Percentiles rank a stretch among this genome's conserved stretches.
These are phyloP conservation scores for Pheosia tremula DNA, from an alignment of 2,888 invertebrate genomes.

Conservation along the genomic window DNA sequence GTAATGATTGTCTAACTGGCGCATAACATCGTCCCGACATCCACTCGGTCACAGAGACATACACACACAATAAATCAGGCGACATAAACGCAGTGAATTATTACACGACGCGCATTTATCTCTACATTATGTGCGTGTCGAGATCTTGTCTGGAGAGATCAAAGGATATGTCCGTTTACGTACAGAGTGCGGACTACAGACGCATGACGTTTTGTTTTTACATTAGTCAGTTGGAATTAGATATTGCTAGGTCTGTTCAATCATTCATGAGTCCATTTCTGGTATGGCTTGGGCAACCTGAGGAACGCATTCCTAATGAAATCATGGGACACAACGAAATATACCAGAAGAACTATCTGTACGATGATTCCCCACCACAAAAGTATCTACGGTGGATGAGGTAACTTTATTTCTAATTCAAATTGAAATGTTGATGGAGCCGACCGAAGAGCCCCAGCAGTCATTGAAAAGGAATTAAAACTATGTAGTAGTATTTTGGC, in stretches of 20 bases:
- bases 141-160: conserved; percentile 32
- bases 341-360: no score
- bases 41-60: conserved; percentile 7
- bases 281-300: no score
- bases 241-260: neutral
- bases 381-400: no score
- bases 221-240: neutral
- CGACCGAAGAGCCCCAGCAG: no score
- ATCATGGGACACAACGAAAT: no score
- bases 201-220: conserved; percentile 3
- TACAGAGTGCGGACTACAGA: neutral
- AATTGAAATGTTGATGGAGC: no score
- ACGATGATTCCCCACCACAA: no score
- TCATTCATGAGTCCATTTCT: neutral
- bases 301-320: no score
- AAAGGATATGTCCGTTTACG: conserved; percentile 26
- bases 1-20: neutral
- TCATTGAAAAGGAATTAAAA: no score
- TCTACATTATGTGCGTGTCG: conserved; percentile 16
- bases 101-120: conserved; percentile 28
- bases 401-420: no score
- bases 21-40: neutral
- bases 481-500: no score
- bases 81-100: conserved; percentile 32
- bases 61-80: conserved; percentile 24